Percentiles rank a stretch among this genome's conserved stretches.
These are phyloP conservation scores for Enteromius trimaculatus DNA, from an alignment of 2,797 vertebrate genomes.

Conservation along the genomic window DNA sequence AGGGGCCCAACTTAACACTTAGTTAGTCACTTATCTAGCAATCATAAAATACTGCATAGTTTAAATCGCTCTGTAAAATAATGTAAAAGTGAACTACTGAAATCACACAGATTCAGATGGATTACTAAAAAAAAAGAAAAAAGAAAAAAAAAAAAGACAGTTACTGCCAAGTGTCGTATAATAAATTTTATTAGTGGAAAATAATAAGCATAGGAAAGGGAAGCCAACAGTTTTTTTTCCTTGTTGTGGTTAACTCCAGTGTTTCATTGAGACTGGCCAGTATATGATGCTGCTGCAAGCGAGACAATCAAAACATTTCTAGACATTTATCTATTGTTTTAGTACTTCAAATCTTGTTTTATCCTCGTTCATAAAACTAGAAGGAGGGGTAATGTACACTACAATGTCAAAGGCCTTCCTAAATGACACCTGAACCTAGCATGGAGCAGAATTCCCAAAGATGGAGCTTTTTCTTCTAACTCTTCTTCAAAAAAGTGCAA, in stretches of 20 bases:
- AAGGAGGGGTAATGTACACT: background rate
- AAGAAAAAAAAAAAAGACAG: background rate
- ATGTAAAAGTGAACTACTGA: background rate
- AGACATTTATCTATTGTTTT: background rate
- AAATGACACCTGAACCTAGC: background rate
- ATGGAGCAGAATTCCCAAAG: background rate
- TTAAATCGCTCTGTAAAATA: background rate
- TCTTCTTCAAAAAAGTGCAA: background rate
- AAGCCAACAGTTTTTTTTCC: background rate
- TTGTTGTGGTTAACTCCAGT: background rate
- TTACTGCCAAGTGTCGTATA: background rate
- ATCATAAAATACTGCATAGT: background rate
- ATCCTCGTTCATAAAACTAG: background rate
- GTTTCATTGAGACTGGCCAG: background rate
- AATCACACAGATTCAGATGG: background rate
- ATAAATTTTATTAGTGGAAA: background rate
- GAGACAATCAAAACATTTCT: background rate
- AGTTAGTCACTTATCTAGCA: background rate
- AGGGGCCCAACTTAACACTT: slow-evolving; percentile 6
- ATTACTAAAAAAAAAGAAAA: background rate
- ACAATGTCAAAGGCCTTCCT: background rate
- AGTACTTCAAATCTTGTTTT: background rate
- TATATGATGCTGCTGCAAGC: background rate
- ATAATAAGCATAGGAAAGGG: background rate
- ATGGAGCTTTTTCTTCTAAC: background rate